A percentile compares a stretch with the other conserved stretches of the same genome.
Evolutionary conservation across 2,888 invertebrate genomes (phyloP).

Genomic region (Hoplodrina blanda): DNA sequence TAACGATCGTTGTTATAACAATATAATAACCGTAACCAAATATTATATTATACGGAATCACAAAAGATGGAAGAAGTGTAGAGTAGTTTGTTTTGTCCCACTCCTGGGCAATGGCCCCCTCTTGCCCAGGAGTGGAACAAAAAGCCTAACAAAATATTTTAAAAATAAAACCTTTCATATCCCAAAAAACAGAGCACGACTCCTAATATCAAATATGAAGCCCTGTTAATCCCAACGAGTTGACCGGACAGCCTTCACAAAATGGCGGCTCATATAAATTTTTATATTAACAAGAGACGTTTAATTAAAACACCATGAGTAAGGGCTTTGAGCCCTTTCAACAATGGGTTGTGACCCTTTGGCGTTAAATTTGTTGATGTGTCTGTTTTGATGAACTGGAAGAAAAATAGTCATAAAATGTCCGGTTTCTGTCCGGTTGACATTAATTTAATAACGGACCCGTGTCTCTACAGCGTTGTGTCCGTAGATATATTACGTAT

Average conservation of each 20-base stretch:
- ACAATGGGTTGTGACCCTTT: conserved; percentile 11
- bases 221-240: conserved; percentile 20
- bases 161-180: too few species aligned
- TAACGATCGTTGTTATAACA: background rate
- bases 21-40: background rate
- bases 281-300: conserved; percentile 57
- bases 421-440: background rate
- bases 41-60: too few species aligned
- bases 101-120: too few species aligned
- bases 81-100: too few species aligned
- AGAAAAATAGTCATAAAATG: background rate
- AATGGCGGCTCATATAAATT: conserved; percentile 56
- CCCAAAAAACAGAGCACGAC: background rate
- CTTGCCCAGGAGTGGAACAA: too few species aligned
- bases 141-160: too few species aligned
- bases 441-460: background rate
- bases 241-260: conserved; percentile 38
- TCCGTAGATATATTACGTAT: too few species aligned
- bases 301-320: conserved; percentile 66
- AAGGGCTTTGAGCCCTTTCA: conserved; percentile 22
- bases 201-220: conserved; percentile 25
- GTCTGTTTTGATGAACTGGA: background rate
- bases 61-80: background rate
- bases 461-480: background rate
- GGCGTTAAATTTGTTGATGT: conserved; percentile 12